phyloP scores from a whole-genome alignment of 2,797 vertebrate species.

The Pelobates cultripes region DNA sequence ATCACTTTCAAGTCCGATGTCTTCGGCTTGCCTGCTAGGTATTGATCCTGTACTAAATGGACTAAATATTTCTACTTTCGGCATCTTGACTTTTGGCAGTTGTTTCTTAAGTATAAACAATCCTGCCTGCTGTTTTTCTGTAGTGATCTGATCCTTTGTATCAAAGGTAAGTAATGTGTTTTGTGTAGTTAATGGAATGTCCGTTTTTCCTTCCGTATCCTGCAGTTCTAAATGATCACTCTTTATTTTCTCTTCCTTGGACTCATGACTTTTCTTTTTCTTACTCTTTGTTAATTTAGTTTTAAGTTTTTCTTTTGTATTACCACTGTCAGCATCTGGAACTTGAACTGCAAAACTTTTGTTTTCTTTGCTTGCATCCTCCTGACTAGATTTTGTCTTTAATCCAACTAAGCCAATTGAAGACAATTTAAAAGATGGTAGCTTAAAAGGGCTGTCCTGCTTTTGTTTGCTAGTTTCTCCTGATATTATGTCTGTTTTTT shows the following conservation, averaged over 20 bases:
- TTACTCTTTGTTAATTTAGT: constrained; percentile 1
- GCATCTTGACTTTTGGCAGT: neutral
- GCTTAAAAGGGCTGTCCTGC: constrained; percentile 63
- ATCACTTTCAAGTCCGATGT: no score
- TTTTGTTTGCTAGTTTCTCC: constrained; percentile 30
- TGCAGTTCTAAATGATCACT: no score
- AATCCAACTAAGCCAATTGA: constrained; percentile 63
- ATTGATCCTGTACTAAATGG: constrained; percentile 34
- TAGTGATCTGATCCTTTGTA: neutral
- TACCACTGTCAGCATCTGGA: neutral
- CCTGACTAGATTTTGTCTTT: constrained; percentile 55
- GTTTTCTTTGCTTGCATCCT: neutral
- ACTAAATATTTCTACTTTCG: constrained; percentile 26
- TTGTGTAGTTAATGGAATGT: neutral
- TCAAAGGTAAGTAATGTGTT: neutral
- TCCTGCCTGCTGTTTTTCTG: neutral
- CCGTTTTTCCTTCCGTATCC: neutral
- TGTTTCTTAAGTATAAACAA: neutral
- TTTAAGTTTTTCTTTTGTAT: neutral
- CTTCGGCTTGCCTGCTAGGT: neutral
- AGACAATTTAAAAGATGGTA: constrained; percentile 66
- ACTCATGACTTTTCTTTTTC: constrained; percentile 5
- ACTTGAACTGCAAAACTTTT: neutral
- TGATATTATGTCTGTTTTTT: neutral
- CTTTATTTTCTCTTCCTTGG: neutral